Evolutionary conservation across 2,797 vertebrate species (phyloP).

Genomic region (Malurus leucopterus): DNA sequence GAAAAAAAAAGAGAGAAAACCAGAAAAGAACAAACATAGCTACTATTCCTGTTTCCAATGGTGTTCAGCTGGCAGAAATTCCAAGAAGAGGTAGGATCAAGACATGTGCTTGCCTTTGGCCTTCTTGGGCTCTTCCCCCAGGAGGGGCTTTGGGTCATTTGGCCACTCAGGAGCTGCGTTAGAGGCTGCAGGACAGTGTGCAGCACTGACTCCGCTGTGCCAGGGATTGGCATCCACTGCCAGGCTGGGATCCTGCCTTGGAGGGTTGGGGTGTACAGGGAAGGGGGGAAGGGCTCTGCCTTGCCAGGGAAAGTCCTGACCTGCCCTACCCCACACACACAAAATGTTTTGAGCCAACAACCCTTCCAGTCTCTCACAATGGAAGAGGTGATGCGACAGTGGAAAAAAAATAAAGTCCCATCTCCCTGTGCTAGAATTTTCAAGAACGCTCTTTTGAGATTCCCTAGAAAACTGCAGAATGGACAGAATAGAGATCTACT

Average conservation of each 20-base stretch:
- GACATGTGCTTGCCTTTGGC: accelerated
- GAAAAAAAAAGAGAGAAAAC: not conserved
- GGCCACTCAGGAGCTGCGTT: not conserved
- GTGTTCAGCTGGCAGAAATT: not conserved
- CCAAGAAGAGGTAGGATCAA: too few species aligned
- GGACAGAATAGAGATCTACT: not conserved
- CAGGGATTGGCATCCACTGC: too few species aligned
- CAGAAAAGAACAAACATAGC: not conserved
- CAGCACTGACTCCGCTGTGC: accelerated
- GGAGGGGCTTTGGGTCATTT: not conserved
- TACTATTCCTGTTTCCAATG: not conserved
- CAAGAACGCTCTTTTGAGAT: not conserved
- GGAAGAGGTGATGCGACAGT: accelerated
- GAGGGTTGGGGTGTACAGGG: accelerated
- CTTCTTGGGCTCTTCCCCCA: not conserved
- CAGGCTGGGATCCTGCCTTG: not conserved
- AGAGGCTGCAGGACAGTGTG: not conserved
- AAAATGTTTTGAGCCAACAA: accelerated
- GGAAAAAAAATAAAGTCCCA: not conserved
- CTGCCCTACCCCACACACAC: not conserved
- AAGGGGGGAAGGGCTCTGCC: not conserved
- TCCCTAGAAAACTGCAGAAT: not conserved
- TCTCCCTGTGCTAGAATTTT: not conserved
- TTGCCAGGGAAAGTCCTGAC: accelerated
- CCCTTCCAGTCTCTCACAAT: not conserved